Conservation (phyloP, 92 coral and sea anemone genomes). For the Micromussa lordhowensis region DNA sequence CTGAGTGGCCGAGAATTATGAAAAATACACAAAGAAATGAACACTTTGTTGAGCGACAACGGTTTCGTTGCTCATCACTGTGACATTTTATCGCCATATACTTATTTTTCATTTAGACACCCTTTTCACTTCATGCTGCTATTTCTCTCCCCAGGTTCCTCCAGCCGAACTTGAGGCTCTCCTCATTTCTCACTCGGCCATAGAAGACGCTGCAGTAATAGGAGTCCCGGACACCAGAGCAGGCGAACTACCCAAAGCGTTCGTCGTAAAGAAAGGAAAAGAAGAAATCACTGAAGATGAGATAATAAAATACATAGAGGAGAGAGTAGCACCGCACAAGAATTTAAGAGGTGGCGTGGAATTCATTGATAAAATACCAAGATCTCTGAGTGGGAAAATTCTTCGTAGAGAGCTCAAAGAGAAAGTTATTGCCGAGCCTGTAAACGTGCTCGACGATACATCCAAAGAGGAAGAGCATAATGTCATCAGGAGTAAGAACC, state of each 20-base stretch:
- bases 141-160: conserved; percentile 58
- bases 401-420: conserved; percentile 76
- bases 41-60: neutral
- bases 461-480: conserved; percentile 42
- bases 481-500: conserved; percentile 72
- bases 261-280: conserved; percentile 64
- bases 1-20: too few relatives aligned
- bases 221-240: conserved; percentile 78
- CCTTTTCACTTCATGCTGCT: too few relatives aligned
- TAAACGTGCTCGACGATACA: neutral
- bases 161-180: conserved; percentile 83
- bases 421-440: conserved; percentile 19
- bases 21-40: too few relatives aligned
- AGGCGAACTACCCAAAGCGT: conserved; percentile 86
- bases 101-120: neutral
- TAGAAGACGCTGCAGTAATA: conserved; percentile 85
- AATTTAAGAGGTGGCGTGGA: conserved; percentile 74
- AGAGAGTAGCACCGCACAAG: conserved; percentile 72
- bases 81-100: neutral
- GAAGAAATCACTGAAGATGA: conserved; percentile 69
- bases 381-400: conserved; percentile 77
- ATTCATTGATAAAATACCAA: conserved; percentile 82
- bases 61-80: neutral
- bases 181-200: conserved; percentile 81
- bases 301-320: conserved; percentile 59